A percentile compares a stretch with the other conserved stretches of the same genome.
Evolutionary conservation across 2,888 invertebrate genomes (phyloP).

Genomic region (Erynnis tages): DNA sequence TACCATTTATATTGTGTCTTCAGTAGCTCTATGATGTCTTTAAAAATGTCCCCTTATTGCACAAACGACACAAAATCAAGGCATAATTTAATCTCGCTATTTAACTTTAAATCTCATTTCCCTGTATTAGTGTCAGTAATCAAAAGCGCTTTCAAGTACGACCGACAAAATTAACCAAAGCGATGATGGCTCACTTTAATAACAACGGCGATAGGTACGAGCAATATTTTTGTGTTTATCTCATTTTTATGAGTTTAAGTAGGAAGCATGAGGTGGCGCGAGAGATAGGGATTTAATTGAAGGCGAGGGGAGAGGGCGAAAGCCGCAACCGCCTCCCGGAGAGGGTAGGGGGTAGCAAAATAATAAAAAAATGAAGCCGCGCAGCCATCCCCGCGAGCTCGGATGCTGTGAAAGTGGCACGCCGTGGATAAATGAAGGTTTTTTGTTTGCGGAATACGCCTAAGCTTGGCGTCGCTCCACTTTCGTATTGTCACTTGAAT

Average conservation of each 20-base stretch:
- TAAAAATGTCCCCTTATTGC: background rate
- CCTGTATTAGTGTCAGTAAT: slow-evolving; percentile 6
- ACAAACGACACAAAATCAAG: background rate
- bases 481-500: slow-evolving; percentile 73
- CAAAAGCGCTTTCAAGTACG: slow-evolving; percentile 20
- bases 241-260: slow-evolving; percentile 74
- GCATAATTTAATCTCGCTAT: background rate
- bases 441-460: slow-evolving; percentile 77
- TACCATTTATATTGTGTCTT: too few species aligned
- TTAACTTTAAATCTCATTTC: background rate
- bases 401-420: slow-evolving; percentile 81
- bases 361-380: slow-evolving; percentile 74
- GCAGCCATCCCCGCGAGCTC: slow-evolving; percentile 69
- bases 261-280: slow-evolving; percentile 70
- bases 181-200: slow-evolving; percentile 51
- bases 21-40: too few species aligned
- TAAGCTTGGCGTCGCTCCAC: slow-evolving; percentile 72
- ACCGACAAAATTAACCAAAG: slow-evolving; percentile 26
- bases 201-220: slow-evolving; percentile 62
- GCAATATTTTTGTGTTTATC: slow-evolving; percentile 74
- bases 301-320: slow-evolving; percentile 61
- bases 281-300: slow-evolving; percentile 79
- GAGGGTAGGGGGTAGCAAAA: slow-evolving; percentile 53
- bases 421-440: slow-evolving; percentile 78
- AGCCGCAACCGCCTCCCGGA: slow-evolving; percentile 53